These are phyloP conservation scores for Excalfactoria chinensis DNA, from an alignment of 2,113 vertebrate species.

Conservation along the genomic window DNA sequence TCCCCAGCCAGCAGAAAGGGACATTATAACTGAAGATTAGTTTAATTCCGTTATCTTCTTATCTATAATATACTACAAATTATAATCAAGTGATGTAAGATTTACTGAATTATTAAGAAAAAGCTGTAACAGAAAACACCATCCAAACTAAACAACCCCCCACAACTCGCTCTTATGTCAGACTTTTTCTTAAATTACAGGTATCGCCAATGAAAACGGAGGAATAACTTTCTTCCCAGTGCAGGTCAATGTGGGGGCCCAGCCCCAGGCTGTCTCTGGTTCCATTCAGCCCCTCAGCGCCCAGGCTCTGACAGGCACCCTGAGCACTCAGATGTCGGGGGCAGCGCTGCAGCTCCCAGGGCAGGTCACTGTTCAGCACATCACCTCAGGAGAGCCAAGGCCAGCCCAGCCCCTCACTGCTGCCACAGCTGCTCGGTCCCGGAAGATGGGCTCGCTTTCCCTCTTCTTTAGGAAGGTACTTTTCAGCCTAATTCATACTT, in stretches of 20 bases:
- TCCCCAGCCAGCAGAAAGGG: not conserved
- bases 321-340: constrained; percentile 74
- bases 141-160: not conserved
- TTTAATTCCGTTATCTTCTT: not conserved
- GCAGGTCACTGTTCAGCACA: constrained; percentile 74
- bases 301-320: constrained; percentile 72
- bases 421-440: not conserved
- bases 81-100: not conserved
- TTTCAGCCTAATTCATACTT: not conserved
- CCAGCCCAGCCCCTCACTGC: not conserved
- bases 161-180: not conserved
- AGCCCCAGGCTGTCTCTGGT: constrained; percentile 76
- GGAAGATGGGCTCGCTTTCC: constrained; percentile 75
- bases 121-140: no score
- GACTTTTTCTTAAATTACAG: constrained; percentile 60
- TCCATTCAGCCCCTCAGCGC: constrained; percentile 84
- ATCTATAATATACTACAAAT: not conserved
- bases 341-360: constrained; percentile 75
- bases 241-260: constrained; percentile 82
- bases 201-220: constrained; percentile 93
- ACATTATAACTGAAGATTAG: not conserved
- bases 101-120: not conserved
- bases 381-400: constrained; percentile 72
- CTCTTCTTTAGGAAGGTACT: constrained; percentile 86
- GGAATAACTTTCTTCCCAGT: constrained; percentile 90